Percentiles rank a stretch among this genome's conserved stretches.
Conservation (phyloP, 1,140 invertebrate genomes). For the Thalassaphorura encarpata region DNA sequence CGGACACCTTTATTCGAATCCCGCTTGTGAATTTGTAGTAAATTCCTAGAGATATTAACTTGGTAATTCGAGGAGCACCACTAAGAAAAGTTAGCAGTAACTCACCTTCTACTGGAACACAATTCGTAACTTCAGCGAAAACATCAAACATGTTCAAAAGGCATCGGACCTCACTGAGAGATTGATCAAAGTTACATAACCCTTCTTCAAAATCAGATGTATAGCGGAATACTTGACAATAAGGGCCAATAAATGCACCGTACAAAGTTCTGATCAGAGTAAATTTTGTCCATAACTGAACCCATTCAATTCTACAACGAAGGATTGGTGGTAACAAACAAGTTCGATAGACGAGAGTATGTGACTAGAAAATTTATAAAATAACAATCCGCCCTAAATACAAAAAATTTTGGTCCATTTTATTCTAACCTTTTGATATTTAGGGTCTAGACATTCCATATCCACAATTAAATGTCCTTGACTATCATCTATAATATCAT, state of each 20-base stretch:
- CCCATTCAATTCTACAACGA: slow-evolving; percentile 6
- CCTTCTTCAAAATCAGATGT: slow-evolving; percentile 2
- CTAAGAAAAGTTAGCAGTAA: background rate
- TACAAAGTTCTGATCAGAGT: slow-evolving; percentile 9
- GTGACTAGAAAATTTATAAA: background rate
- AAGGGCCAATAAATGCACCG: slow-evolving; percentile 15
- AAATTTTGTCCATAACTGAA: slow-evolving; percentile 13
- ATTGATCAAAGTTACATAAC: background rate
- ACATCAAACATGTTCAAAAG: slow-evolving; percentile 21
- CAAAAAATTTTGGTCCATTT: background rate
- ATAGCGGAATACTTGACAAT: slow-evolving; percentile 17
- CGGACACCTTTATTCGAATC: background rate
- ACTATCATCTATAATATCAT: slow-evolving; percentile 18
- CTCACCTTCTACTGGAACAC: slow-evolving; percentile 20
- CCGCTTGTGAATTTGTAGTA: slow-evolving; percentile 28
- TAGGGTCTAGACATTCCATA: slow-evolving; percentile 6
- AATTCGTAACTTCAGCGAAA: slow-evolving; percentile 19
- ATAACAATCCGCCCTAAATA: background rate
- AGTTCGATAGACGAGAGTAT: background rate
- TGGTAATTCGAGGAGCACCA: background rate
- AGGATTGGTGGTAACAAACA: slow-evolving; percentile 23
- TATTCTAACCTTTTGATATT: slow-evolving; percentile 1
- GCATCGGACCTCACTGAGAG: background rate
- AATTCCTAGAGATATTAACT: slow-evolving; percentile 11
- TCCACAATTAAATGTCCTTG: slow-evolving; percentile 13